phyloP scores from a whole-genome alignment of 92 coral and sea anemone species.

The Porites lobata region DNA sequence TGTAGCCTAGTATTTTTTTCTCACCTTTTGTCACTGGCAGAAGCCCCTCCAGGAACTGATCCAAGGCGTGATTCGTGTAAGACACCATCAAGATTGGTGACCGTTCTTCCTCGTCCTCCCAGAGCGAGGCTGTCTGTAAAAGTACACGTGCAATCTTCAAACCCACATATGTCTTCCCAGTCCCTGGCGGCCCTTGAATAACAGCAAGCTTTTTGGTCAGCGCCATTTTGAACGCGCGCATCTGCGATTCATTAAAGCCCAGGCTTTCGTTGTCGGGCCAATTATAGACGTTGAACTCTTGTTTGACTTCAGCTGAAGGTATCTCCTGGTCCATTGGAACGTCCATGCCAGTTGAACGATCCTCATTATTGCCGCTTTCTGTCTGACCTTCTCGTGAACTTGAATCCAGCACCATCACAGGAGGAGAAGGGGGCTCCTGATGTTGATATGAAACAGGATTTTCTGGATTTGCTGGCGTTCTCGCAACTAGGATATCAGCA shows the following conservation, averaged over 20 bases:
- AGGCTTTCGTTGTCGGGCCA: conserved; percentile 40
- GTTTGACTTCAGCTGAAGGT: too few relatives aligned
- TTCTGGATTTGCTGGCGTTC: too few relatives aligned
- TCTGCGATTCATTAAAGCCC: conserved; percentile 88
- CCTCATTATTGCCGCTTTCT: too few relatives aligned
- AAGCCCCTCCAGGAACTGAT: conserved; percentile 83
- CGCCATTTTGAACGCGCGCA: conserved; percentile 84
- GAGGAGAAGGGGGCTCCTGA: too few relatives aligned
- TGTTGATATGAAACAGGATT: too few relatives aligned
- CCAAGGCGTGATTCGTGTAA: conserved; percentile 92
- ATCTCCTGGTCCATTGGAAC: too few relatives aligned
- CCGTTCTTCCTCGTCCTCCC: conserved; percentile 41
- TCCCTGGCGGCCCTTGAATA: conserved; percentile 97
- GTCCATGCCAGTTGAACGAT: too few relatives aligned
- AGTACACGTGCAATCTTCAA: conserved; percentile 86
- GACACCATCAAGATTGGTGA: conserved; percentile 91
- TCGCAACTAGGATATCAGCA: too few relatives aligned
- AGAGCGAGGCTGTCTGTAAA: conserved; percentile 56
- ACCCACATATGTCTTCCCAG: conserved; percentile 97
- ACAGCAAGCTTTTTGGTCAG: conserved; percentile 82
- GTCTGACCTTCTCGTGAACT: too few relatives aligned
- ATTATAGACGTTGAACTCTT: too few relatives aligned
- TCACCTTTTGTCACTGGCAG: conserved; percentile 33
- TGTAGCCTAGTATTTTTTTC: not conserved
- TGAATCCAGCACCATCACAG: too few relatives aligned